Evolutionary conservation across 2,888 invertebrate genomes (phyloP), one percentile per base, ranked within the genome.

Genomic region (Ctenicera cuprea): DNA sequence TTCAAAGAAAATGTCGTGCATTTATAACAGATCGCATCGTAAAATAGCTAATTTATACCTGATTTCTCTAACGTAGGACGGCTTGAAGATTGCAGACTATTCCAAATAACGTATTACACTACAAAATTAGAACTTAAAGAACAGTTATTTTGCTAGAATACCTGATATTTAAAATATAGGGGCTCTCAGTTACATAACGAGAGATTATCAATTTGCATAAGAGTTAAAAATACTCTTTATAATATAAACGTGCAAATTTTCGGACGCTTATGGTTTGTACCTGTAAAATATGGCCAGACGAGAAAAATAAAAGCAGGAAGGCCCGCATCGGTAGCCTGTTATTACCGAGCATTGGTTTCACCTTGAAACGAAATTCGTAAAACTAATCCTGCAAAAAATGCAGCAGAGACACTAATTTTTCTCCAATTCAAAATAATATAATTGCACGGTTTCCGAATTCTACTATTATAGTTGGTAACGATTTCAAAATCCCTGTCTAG

Each of bases 371-470:
- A 74, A 76, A 77, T 73, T 74, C 76, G 67, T 76, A 78, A 73
- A 77, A 74, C 71, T 75, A 76, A 73, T 75, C 68, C 66, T 33
- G 48, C 54, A 76, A 76, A 73, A 71, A 61, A 68, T 48, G 63
- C 38, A 64, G 67, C 78, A 79, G 77, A 79, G 78, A 79, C 78
- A 79, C 76, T 75, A 79, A 79, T 79, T 79, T 79, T 74, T 73
- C 73, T 70, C 76, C 76, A 76, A 76, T 74, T 71, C 69, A 63
- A 77, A 77, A 71, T 59, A 57, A 74, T 77, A 77, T 79, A 79
- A 79, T 79, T 79, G 78, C 62, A 73, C 37, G 74, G 74, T 73
- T 72, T 66, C 62, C 65, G 52, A 76, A 68, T 77, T 75, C 69
- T 71, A 73, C 72, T 75, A 75, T 78, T 75, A 74, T 72, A 61